phyloP scores from a whole-genome alignment of 2,113 vertebrate genomes.

The Erythrocercus mccallii region DNA sequence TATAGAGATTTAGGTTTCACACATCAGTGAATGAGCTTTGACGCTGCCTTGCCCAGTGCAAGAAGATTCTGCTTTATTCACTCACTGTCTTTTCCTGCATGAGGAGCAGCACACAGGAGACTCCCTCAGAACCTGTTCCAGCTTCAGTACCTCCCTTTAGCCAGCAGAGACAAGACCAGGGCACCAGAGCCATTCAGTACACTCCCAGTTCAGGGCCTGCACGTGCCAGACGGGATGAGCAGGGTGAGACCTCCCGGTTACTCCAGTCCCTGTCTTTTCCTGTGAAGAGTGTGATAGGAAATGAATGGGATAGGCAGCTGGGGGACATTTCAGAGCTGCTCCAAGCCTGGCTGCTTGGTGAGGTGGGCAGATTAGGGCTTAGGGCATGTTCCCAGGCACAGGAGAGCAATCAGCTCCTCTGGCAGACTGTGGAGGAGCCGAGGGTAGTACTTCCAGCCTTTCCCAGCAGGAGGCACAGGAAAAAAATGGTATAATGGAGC shows the following conservation, averaged over 20 bases:
- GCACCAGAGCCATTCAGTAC: neutral
- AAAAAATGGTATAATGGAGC: conserved; percentile 7
- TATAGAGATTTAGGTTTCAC: conserved; percentile 47
- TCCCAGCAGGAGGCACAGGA: conserved; percentile 51
- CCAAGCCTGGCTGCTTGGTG: neutral
- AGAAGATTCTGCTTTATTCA: neutral
- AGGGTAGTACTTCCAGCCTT: conserved; percentile 16
- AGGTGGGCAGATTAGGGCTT: neutral
- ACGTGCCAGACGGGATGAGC: neutral
- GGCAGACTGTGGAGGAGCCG: neutral
- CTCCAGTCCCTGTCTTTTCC: neutral
- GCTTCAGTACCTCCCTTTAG: neutral
- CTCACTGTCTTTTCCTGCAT: neutral
- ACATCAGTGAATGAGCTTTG: conserved; percentile 51
- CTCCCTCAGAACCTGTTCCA: neutral
- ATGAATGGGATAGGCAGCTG: neutral
- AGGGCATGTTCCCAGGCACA: neutral
- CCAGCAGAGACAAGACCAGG: neutral
- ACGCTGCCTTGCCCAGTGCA: neutral
- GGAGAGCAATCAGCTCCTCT: neutral
- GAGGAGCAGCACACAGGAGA: neutral
- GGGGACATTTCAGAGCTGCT: neutral
- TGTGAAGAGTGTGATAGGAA: neutral
- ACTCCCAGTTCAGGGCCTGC: neutral
- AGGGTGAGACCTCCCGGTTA: neutral